Conservation (phyloP, 2,113 vertebrate species). For the Takifugu flavidus region DNA sequence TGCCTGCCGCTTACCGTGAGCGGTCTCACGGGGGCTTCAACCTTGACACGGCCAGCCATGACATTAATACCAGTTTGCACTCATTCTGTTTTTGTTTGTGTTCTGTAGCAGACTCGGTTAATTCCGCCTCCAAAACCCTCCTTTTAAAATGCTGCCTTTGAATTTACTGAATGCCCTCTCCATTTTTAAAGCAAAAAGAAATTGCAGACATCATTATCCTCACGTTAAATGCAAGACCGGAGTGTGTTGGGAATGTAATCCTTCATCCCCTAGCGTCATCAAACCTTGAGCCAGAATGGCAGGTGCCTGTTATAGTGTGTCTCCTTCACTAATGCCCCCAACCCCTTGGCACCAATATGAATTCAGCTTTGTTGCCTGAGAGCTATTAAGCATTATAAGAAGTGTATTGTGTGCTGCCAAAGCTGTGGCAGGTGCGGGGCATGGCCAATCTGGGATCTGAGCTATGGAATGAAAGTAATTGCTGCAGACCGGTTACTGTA, state of each 20-base stretch:
- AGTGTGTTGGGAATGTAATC: constrained; percentile 46
- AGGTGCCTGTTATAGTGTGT: constrained; percentile 46
- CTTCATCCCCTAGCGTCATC: constrained; percentile 22
- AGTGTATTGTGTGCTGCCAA: constrained; percentile 31
- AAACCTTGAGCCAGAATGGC: constrained; percentile 50
- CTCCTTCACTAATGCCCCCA: constrained; percentile 41
- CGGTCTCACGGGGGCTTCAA: constrained; percentile 51
- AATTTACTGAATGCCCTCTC: not conserved
- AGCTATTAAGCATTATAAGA: constrained; percentile 47
- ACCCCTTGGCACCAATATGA: constrained; percentile 51
- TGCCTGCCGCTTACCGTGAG: constrained; percentile 41
- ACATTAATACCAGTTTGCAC: constrained; percentile 40
- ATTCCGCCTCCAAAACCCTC: no score
- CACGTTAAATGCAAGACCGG: constrained; percentile 34
- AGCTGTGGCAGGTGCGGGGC: constrained; percentile 47
- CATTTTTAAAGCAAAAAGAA: constrained; percentile 18
- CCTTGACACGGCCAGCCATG: constrained; percentile 36
- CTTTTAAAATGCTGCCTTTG: no score
- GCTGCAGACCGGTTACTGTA: constrained; percentile 22
- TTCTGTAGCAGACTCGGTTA: no score
- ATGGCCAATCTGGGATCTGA: constrained; percentile 22
- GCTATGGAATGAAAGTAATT: constrained; percentile 25
- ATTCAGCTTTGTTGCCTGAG: constrained; percentile 30
- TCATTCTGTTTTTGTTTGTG: constrained; percentile 12
- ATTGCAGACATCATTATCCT: constrained; percentile 24